These are phyloP conservation scores for Cyphomyrus plagiostoma DNA, from an alignment of 2,113 vertebrate genomes.

Conservation along the genomic window DNA sequence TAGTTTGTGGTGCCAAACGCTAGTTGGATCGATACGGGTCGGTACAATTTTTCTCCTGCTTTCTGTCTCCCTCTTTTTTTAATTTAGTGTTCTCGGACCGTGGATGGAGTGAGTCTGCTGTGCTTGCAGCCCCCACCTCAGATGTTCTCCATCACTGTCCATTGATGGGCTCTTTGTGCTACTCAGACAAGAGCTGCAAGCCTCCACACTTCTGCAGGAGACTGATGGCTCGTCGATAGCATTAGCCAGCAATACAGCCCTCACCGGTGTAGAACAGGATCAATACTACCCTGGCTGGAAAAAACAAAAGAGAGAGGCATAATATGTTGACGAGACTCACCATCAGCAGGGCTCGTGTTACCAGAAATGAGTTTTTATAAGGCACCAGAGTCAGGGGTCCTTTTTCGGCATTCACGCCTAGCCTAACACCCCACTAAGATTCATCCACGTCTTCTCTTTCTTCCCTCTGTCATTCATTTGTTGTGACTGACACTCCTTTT, in stretches of 20 bases:
- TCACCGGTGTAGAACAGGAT: conserved; percentile 88
- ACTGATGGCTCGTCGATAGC: conserved; percentile 98
- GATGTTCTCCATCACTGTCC: conserved; percentile 84
- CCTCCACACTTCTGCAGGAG: conserved; percentile 81
- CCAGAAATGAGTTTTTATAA: conserved; percentile 86
- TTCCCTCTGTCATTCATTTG: conserved; percentile 22
- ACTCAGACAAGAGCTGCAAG: conserved; percentile 75
- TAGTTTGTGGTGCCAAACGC: conserved; percentile 64
- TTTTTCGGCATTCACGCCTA: conserved; percentile 57
- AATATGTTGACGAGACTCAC: conserved; percentile 79
- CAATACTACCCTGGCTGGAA: conserved; percentile 59
- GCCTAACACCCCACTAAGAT: conserved; percentile 60
- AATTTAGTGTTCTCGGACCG: conserved; percentile 74
- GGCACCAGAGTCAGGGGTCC: conserved; percentile 62
- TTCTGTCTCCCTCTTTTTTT: conserved; percentile 67
- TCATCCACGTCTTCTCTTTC: conserved; percentile 49
- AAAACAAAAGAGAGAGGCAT: conserved; percentile 76
- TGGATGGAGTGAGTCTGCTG: conserved; percentile 69
- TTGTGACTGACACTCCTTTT: conserved; percentile 9
- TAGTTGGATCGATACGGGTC: conserved; percentile 65
- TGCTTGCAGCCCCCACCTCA: conserved; percentile 71
- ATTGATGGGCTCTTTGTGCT: conserved; percentile 62
- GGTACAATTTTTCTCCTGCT: conserved; percentile 63
- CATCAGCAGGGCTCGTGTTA: conserved; percentile 73
- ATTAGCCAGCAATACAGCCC: conserved; percentile 90